These are phyloP conservation scores for Phenganax marumi DNA, from an alignment of 92 coral and sea anemone genomes.

Conservation along the genomic window DNA sequence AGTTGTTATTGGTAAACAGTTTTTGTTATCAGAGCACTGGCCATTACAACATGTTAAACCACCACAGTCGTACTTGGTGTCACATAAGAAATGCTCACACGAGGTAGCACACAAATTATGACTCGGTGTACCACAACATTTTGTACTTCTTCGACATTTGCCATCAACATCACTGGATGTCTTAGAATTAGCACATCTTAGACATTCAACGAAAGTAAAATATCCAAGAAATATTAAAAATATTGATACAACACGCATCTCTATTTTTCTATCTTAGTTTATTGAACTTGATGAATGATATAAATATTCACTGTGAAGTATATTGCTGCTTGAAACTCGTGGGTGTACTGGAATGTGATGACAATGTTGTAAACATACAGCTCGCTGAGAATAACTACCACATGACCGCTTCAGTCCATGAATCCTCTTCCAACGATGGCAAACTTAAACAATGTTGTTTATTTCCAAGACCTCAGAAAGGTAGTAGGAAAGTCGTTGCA, in stretches of 20 bases:
- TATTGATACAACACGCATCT: neutral
- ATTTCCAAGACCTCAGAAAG: no score
- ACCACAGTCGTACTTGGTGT: constrained; percentile 23
- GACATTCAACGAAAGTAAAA: neutral
- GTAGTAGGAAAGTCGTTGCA: no score
- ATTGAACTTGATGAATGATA: neutral
- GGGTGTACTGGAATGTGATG: neutral
- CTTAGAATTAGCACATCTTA: neutral
- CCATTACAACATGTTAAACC: constrained; percentile 28
- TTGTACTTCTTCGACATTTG: neutral
- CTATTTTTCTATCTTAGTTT: neutral
- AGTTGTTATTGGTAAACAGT: constrained; percentile 16
- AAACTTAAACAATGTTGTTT: no score
- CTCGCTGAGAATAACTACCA: neutral
- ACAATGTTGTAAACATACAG: neutral
- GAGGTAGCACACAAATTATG: constrained; percentile 5
- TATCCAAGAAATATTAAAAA: constrained; percentile 3
- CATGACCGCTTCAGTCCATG: neutral
- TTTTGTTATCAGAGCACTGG: constrained; percentile 3
- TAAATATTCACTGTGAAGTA: neutral
- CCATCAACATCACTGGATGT: neutral
- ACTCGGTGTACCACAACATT: constrained; percentile 12
- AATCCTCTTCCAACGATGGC: no score
- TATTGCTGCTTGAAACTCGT: neutral
- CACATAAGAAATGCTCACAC: constrained; percentile 22